Evolutionary conservation across 2,113 vertebrate genomes (phyloP).

Genomic region (Haplochromis burtoni): DNA sequence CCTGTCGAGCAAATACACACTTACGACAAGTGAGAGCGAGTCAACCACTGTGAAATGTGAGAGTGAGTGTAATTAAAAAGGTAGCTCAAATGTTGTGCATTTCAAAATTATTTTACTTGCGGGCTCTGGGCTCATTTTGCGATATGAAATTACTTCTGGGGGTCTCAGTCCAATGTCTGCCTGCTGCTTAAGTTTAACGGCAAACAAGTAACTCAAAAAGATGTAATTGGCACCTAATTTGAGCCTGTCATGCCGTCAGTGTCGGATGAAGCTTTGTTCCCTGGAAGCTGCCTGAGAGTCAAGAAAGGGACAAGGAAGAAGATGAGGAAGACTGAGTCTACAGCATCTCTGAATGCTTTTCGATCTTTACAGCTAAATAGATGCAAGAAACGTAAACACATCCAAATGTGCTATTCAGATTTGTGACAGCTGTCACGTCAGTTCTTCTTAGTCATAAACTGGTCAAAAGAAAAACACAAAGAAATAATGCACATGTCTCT

Average conservation of each 20-base stretch:
- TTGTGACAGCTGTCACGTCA: background rate
- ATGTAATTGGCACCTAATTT: slow-evolving; percentile 63
- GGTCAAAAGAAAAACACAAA: background rate
- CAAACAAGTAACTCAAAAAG: slow-evolving; percentile 54
- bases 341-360: background rate
- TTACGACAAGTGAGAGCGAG: background rate
- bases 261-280: slow-evolving; percentile 27
- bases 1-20: background rate
- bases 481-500: background rate
- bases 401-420: background rate
- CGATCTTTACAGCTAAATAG: background rate
- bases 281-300: background rate
- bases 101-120: slow-evolving; percentile 13
- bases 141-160: slow-evolving; percentile 59
- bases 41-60: background rate
- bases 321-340: background rate
- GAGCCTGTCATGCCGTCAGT: slow-evolving; percentile 44
- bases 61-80: slow-evolving; percentile 18
- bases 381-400: background rate
- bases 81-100: background rate
- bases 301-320: background rate
- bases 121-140: slow-evolving; percentile 1
- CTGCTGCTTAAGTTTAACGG: slow-evolving; percentile 45
- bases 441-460: background rate
- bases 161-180: slow-evolving; percentile 59